Conservation (phyloP, 2,113 vertebrate genomes). For the Pseudonaja textilis region DNA sequence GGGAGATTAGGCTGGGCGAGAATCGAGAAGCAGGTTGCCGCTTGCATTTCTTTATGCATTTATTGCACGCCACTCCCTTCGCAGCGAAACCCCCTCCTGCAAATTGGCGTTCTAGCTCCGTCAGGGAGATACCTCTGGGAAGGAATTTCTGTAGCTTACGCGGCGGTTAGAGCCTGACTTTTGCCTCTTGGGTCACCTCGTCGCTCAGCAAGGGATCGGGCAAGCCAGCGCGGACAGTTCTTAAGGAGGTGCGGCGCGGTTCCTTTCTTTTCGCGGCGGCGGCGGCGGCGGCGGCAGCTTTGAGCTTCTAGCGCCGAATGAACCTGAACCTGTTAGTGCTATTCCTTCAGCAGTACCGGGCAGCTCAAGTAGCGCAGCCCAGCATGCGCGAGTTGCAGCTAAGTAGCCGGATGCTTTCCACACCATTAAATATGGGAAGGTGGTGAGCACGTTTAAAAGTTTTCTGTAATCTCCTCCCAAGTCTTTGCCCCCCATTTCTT, state of each 20-base stretch:
- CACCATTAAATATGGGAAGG: background rate
- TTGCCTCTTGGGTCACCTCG: background rate
- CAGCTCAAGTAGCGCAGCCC: background rate
- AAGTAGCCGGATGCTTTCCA: background rate
- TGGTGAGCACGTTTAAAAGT: background rate
- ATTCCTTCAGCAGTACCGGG: background rate
- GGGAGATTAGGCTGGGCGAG: constrained; percentile 34
- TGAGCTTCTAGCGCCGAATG: background rate
- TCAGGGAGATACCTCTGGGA: constrained; percentile 47
- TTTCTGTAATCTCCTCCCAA: background rate
- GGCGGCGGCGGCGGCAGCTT: background rate
- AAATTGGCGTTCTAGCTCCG: constrained; percentile 28
- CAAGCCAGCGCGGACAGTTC: background rate
- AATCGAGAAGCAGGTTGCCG: constrained; percentile 58
- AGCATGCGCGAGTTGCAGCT: background rate
- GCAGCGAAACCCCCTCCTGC: constrained; percentile 1
- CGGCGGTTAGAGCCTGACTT: background rate
- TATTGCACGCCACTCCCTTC: constrained; percentile 44
- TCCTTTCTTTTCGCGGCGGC: background rate
- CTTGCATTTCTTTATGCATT: constrained; percentile 40
- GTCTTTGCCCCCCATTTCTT: no score
- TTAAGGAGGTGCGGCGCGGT: background rate
- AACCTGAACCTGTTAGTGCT: background rate
- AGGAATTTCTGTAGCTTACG: constrained; percentile 45
- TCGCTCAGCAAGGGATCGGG: background rate